A percentile compares a stretch with the other conserved stretches of the same genome.
Evolutionary conservation across 2,888 invertebrate species (phyloP).

Genomic region (Adelphocoris suturalis): DNA sequence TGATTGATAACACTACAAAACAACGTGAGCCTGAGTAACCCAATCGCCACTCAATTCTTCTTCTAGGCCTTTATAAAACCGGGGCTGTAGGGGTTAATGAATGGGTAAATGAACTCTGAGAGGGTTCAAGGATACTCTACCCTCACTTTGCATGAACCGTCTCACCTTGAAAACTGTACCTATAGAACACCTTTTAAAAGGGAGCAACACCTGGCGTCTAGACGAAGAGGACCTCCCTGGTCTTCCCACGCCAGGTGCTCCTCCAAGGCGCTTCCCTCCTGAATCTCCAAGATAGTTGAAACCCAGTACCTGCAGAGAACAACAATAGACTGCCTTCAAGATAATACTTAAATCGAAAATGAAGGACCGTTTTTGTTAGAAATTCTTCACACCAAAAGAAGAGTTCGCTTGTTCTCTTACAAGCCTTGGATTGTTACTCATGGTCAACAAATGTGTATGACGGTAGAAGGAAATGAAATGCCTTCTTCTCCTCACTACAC

Average conservation of each 20-base stretch:
- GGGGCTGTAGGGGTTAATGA: background rate
- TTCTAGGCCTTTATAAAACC: too few relatives aligned
- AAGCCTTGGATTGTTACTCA: too few relatives aligned
- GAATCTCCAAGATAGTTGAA: background rate
- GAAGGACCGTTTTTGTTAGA: background rate
- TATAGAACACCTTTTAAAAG: constrained; percentile 59
- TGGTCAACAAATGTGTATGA: too few relatives aligned
- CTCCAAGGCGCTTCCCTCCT: background rate
- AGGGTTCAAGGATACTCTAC: constrained; percentile 41
- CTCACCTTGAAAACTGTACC: constrained; percentile 60
- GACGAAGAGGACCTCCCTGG: constrained; percentile 7
- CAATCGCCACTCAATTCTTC: too few relatives aligned
- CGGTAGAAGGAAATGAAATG: too few relatives aligned
- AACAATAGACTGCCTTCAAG: background rate
- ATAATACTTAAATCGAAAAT: background rate
- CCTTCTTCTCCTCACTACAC: too few relatives aligned
- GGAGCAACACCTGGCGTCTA: constrained; percentile 64
- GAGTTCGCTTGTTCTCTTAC: background rate
- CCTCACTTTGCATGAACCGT: constrained; percentile 39
- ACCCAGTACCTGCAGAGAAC: background rate
- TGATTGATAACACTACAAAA: too few relatives aligned
- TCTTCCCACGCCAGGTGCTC: constrained; percentile 39
- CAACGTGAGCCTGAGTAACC: too few relatives aligned
- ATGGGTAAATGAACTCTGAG: constrained; percentile 48
- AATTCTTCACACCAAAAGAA: background rate